Base-by-base conservation (phyloP, 2,888 invertebrate species). In the Cheilosia vulpina region DNA sequence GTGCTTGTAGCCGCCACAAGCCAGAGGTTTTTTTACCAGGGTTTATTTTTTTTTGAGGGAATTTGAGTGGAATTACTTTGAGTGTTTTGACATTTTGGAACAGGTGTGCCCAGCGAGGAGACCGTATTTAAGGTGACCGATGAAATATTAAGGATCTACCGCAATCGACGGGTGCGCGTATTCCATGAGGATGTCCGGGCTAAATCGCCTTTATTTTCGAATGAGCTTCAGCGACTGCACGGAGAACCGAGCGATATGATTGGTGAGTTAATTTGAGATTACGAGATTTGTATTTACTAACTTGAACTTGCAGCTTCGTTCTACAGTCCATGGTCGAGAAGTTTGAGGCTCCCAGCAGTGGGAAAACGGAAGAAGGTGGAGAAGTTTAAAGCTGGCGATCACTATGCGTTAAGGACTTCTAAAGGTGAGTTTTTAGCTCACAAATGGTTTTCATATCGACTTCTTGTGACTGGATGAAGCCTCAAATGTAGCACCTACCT, bases 131-230 rank as follows among this genome's bases (percentile, higher is more conserved):
- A 89, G 73, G 89, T 92, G 76, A 92, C 92, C 81, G 89, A 87
- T 66, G 87, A 89, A 38, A 88, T 92, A 1, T 76, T 92, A 50
- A 84, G 89, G 41, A 88, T 91, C 19, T 92, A 92, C 84, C 89
- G 90, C 71, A 87, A 88, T 6, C 88, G 90, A 7, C 88, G 92
- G 3, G 89, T 90, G 27, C 89, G 89, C 21, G 87, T 91, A 34
- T 91, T 92, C 77, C 89, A 90, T 77, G 88, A 89, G 47, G 88
- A 91, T 75, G 89, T 89, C 15, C 89, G 91, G 68, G 92, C 91
- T 1, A 88, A 87, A 52, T 90, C 90, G 1, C 89, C 91, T 15
- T 75, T 92, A 5, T 90, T 89, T 88, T 88, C 90, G 3, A 92
- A 90, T 76, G 90, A 90, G 63, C 77, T 91, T 60, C 87, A 89